phyloP scores from a whole-genome alignment of 2,888 invertebrate genomes.

The Epirrhoe tristata region DNA sequence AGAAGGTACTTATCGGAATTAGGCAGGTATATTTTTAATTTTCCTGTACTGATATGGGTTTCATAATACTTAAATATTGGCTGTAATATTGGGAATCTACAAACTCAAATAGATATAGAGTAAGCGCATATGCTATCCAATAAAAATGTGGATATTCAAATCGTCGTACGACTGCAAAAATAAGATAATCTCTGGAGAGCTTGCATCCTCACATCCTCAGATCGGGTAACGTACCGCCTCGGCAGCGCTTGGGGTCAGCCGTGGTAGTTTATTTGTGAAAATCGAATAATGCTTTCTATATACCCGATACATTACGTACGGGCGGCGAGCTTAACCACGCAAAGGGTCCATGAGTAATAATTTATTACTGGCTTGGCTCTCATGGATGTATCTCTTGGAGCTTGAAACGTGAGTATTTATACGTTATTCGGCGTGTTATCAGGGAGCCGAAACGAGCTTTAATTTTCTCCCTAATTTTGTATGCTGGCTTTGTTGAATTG shows the following conservation, averaged over 20 bases:
- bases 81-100: background rate
- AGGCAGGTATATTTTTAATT: too few relatives aligned
- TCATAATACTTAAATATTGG: too few relatives aligned
- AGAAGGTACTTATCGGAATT: background rate
- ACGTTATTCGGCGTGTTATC: conserved; percentile 48
- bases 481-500: conserved; percentile 46
- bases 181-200: conserved; percentile 30
- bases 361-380: conserved; percentile 69
- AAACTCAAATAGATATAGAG: background rate
- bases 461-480: conserved; percentile 46
- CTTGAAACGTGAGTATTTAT: conserved; percentile 55
- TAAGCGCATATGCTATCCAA: background rate
- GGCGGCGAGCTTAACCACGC: conserved; percentile 68
- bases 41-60: too few relatives aligned
- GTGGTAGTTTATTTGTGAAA: conserved; percentile 64
- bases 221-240: conserved; percentile 17
- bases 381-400: conserved; percentile 51
- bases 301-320: conserved; percentile 72
- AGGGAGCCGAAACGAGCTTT: conserved; percentile 50
- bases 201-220: conserved; percentile 18
- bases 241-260: conserved; percentile 28
- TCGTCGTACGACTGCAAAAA: conserved; percentile 23
- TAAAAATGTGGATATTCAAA: conserved; percentile 24
- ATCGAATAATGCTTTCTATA: conserved; percentile 62
- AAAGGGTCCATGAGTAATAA: conserved; percentile 76